phyloP scores from a whole-genome alignment of 2,888 invertebrate genomes.

The Yponomeuta sedellus region DNA sequence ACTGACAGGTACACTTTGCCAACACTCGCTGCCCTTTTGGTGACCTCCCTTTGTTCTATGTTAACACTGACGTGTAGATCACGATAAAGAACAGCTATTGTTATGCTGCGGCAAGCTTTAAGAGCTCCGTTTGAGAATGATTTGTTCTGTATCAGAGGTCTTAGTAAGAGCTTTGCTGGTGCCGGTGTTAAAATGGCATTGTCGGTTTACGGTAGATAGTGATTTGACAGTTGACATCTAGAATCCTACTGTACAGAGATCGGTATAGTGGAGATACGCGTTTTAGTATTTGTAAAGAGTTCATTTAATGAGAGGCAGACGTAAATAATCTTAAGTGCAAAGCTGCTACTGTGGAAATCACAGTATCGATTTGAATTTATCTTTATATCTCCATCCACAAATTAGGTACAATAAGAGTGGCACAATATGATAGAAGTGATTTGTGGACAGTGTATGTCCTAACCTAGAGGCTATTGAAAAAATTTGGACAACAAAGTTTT shows the following conservation, averaged over 20 bases:
- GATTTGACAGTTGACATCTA: constrained; percentile 1
- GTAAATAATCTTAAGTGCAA: too few species aligned
- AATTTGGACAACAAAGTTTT: too few species aligned
- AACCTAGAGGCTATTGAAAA: too few species aligned
- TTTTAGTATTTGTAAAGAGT: not conserved
- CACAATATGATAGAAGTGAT: too few species aligned
- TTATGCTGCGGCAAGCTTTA: not conserved
- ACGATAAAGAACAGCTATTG: not conserved
- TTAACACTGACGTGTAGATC: not conserved
- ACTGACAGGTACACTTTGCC: not conserved
- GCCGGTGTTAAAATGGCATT: not conserved
- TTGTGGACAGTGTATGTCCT: too few species aligned
- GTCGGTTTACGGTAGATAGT: not conserved
- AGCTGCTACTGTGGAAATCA: too few species aligned
- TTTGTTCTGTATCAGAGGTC: not conserved
- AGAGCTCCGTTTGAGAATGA: not conserved
- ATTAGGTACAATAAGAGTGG: too few species aligned
- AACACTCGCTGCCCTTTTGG: not conserved
- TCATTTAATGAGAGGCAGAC: not conserved
- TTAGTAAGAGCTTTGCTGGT: not conserved
- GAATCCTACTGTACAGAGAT: not conserved
- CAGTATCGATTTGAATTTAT: too few species aligned
- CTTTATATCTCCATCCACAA: too few species aligned
- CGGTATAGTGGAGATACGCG: not conserved
- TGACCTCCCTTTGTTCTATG: not conserved